Base-by-base conservation (phyloP, 1,140 invertebrate genomes). In the Adelges cooleyi region DNA sequence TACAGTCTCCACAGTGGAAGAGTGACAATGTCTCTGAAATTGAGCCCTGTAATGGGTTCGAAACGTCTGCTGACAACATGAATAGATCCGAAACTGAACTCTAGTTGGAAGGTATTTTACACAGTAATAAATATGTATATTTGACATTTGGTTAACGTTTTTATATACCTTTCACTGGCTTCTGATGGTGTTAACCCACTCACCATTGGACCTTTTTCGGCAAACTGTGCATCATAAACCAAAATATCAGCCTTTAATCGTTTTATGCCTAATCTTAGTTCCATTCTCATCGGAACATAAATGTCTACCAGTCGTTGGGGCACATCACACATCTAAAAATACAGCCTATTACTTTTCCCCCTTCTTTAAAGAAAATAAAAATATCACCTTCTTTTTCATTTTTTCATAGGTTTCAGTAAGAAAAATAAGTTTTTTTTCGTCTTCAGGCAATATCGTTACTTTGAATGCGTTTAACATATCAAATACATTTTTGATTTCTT, bases 401-500 rank as follows among this genome's bases (percentile, higher is more conserved):
- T 81, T 0, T 80, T 80, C 66, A 90, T 78, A 0, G 94, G 73
- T 69, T 85, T 83, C 70, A 87, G 86, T 87, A 92, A 97, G 0
- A 86, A 87, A 72, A 92, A 89, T 0, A 91, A 80, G 13, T 95
- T 76, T 70, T 87, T 92, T 72, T 96, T 94, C 0, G 95, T 93
- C 90, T 73, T 96, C 92, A 69, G 86, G 82, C 68, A 87, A 86
- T 0, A 95, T 85, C 2, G 86, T 84, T 1, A 96, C 79, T 29
- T 93, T 86, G 71, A 92, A 92, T 18, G 89, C 84, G 2, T 85
- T 87, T 6, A 96, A 82, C 40, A 95, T 85, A 70, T 92, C 91
- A 75, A 95, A 96, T 0, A 93, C 92, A 78, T 96, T 93, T 84
- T 97, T 93, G 65, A 96, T 92, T 0, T 92, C 91, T 71, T 89